These are phyloP conservation scores for Corydoras maculifer DNA, from an alignment of 2,113 vertebrate species.

Conservation along the genomic window DNA sequence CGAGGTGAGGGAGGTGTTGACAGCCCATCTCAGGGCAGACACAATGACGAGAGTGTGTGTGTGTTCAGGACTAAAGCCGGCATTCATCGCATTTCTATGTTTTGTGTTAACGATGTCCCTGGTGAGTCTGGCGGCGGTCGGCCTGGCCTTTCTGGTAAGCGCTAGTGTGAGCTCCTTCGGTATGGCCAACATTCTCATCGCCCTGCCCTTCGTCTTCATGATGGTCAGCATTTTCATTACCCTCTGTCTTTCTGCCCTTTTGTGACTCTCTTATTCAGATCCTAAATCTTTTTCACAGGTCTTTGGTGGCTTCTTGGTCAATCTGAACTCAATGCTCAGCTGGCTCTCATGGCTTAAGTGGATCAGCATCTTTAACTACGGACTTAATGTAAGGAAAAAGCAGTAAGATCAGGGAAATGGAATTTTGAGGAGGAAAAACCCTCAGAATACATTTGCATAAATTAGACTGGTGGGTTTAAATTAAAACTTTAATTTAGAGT, in stretches of 20 bases:
- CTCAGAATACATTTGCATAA: too few species aligned
- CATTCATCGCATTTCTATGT: constrained; percentile 57
- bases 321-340: constrained; percentile 67
- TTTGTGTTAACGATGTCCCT: constrained; percentile 65
- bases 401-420: background rate
- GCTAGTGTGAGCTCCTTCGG: constrained; percentile 66
- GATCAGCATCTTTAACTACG: constrained; percentile 72
- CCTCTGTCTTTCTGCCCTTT: background rate
- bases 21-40: too few species aligned
- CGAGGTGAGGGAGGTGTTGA: too few species aligned
- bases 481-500: too few species aligned
- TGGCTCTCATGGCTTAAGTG: constrained; percentile 74
- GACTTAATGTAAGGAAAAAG: constrained; percentile 60
- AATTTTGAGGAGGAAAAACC: too few species aligned
- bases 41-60: constrained; percentile 14
- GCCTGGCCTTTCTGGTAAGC: constrained; percentile 69
- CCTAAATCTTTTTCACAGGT: constrained; percentile 51
- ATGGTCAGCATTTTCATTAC: constrained; percentile 57
- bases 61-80: constrained; percentile 61
- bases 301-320: constrained; percentile 70
- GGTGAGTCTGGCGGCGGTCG: constrained; percentile 65
- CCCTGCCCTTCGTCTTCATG: constrained; percentile 73
- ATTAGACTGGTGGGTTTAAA: too few species aligned
- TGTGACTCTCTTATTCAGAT: background rate
- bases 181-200: constrained; percentile 68